Percentiles rank a stretch among this genome's conserved stretches.
These are phyloP conservation scores for Drosophila subpulchrella DNA, from an alignment of 1,140 invertebrate species.

Conservation along the genomic window DNA sequence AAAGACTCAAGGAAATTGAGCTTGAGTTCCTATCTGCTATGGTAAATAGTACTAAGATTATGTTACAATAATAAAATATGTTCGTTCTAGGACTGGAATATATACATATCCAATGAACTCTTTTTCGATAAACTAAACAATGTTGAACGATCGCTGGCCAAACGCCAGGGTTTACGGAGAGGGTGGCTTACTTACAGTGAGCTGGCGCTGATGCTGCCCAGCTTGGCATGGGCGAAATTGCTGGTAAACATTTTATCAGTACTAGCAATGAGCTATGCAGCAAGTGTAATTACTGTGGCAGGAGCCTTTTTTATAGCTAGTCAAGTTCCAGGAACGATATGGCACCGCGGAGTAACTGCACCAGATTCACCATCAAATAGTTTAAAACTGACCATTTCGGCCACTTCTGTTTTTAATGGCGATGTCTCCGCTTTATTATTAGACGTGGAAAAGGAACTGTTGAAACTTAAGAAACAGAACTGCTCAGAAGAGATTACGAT, in stretches of 20 bases:
- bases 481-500: conserved; percentile 60
- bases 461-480: conserved; percentile 62
- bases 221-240: conserved; percentile 86
- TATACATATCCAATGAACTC: conserved; percentile 90
- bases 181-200: conserved; percentile 96
- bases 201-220: conserved; percentile 87
- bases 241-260: conserved; percentile 88
- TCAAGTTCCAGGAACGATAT: conserved; percentile 85
- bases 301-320: conserved; percentile 89
- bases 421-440: neutral
- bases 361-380: conserved; percentile 2
- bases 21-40: conserved; percentile 95
- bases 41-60: conserved; percentile 85
- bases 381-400: conserved; percentile 9
- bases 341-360: conserved; percentile 53
- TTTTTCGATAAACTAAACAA: conserved; percentile 89
- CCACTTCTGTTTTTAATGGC: conserved; percentile 15
- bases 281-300: conserved; percentile 89
- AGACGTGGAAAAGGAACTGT: conserved; percentile 70
- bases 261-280: conserved; percentile 89
- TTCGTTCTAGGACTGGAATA: conserved; percentile 90
- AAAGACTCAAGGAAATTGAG: conserved; percentile 93
- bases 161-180: conserved; percentile 89
- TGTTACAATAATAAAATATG: neutral
- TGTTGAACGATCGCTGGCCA: conserved; percentile 90